Evolutionary conservation across 2,113 vertebrate species (phyloP), one percentile per base, ranked within the genome.

Genomic region (Albula glossodonta): DNA sequence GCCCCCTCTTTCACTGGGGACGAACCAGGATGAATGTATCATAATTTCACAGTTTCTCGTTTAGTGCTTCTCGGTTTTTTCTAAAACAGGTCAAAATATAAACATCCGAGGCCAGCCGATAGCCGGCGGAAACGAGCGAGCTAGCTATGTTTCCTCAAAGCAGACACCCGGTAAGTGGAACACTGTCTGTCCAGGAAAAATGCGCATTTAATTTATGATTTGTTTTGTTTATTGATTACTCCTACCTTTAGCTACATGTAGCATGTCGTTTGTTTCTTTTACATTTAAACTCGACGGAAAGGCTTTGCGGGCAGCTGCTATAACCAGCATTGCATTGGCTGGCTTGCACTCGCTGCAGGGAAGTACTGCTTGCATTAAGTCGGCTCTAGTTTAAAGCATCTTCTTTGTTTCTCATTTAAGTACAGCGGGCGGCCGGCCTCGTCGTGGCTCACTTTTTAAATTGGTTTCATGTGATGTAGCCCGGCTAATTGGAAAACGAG

Each of bases 91-190:
- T 89, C 86, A 85, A 93, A 92, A 90, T 91, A 74, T 85, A 86
- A 89, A 78, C 87, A 85, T 85, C 85, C 83, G 83, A 92, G 89
- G 87, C 87, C 89, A 81, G 90, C 90, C 85, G 89, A 91, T 86
- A 84, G 48, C 81, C 81, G 89, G 91, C 91, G 85, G 88, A 83
- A 86, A 88, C 86, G 90, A 25, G 87, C 90, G 88, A 86, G 89
- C 86, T 89, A 25, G 87, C 91, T 88, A 96, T 96, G 96, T 96
- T 96, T 89, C 96, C 96, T 78, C 96, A 96, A 90, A 96, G 96
- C 93, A 94, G 96, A 89, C 96, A 96, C 89, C 96, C 96, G 87
- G 96, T 96, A 92, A 96, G 96, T 93, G 17, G 66, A 31, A 22
- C 50, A 50, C 4, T 31, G 50, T 41, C 3, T 31, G 9, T 41